phyloP scores from a whole-genome alignment of 1,140 invertebrate species.

The Gryon sp. region DNA sequence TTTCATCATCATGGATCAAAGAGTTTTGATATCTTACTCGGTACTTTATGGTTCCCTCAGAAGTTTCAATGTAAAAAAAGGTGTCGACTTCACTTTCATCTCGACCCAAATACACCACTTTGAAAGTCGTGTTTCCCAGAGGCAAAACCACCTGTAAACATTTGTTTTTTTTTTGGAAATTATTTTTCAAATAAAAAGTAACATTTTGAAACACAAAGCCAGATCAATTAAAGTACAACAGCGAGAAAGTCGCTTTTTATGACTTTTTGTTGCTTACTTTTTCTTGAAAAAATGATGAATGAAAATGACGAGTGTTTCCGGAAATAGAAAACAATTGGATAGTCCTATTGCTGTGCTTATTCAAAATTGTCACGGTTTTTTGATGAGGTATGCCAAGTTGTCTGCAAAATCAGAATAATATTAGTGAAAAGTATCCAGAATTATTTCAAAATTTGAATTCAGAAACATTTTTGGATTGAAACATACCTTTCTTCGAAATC shows the following conservation, averaged over 20 bases:
- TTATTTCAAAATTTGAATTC: no score
- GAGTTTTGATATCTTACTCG: conserved; percentile 81
- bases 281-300: conserved; percentile 95
- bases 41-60: conserved; percentile 91
- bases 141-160: conserved; percentile 88
- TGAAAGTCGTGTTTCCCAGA: conserved; percentile 95
- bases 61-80: conserved; percentile 95
- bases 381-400: conserved; percentile 90
- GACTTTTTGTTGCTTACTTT: conserved; percentile 83
- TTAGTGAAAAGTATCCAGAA: no score
- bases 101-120: conserved; percentile 95
- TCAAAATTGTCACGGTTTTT: conserved; percentile 89
- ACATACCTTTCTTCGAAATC: conserved; percentile 76
- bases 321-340: conserved; percentile 93
- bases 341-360: conserved; percentile 87
- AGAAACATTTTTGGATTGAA: no score
- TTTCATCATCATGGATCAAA: no score
- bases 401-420: conserved; percentile 79
- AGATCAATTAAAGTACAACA: conserved; percentile 32
- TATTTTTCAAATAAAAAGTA: no score
- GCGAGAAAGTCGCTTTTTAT: background rate
- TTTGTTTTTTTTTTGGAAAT: no score
- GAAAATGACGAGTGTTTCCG: conserved; percentile 92
- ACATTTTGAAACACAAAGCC: no score
- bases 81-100: conserved; percentile 93